Conservation (phyloP, 2,888 invertebrate species). For the Zeuzera pyrina region DNA sequence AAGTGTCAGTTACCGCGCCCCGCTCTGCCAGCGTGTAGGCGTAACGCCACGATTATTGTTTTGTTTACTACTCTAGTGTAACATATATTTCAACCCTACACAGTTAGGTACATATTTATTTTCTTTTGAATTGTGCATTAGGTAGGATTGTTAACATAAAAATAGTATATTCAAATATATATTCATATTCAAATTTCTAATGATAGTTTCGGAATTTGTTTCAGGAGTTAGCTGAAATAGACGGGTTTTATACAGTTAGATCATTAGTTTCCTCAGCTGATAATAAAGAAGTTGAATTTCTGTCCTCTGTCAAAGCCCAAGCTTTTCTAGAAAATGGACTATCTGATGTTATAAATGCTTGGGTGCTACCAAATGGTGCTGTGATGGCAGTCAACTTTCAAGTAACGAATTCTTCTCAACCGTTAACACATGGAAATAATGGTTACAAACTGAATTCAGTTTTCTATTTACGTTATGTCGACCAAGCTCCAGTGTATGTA, state of each 20-base stretch:
- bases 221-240: constrained; percentile 76
- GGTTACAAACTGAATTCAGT: constrained; percentile 78
- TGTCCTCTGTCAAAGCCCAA: constrained; percentile 87
- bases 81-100: too few species aligned
- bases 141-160: neutral
- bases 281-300: constrained; percentile 77
- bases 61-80: too few species aligned
- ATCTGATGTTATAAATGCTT: constrained; percentile 84
- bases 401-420: constrained; percentile 42
- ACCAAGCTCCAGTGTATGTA: constrained; percentile 82
- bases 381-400: constrained; percentile 80
- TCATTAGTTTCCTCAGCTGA: constrained; percentile 79
- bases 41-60: too few species aligned
- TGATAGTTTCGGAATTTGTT: too few species aligned
- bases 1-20: too few species aligned
- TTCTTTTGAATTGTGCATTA: too few species aligned
- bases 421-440: constrained; percentile 16
- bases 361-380: constrained; percentile 84
- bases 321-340: constrained; percentile 82
- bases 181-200: neutral
- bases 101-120: too few species aligned
- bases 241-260: constrained; percentile 83
- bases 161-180: neutral
- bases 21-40: too few species aligned
- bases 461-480: constrained; percentile 84